Evolutionary conservation across 2,113 vertebrate genomes (phyloP).

Genomic region (Ammospiza caudacuta): DNA sequence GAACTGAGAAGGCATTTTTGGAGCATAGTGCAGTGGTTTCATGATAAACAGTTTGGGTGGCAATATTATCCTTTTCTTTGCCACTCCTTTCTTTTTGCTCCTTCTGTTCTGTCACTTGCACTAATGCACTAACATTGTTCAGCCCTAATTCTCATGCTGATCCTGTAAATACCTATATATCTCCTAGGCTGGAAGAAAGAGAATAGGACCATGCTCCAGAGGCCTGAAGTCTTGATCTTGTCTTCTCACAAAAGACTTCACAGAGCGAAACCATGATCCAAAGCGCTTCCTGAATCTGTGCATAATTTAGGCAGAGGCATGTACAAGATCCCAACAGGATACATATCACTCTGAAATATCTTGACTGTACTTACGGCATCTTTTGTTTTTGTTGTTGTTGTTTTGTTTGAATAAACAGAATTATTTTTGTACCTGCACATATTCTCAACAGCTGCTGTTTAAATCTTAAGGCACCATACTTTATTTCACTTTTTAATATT

Average conservation of each 20-base stretch:
- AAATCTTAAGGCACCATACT: neutral
- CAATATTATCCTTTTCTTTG: neutral
- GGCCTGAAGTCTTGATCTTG: neutral
- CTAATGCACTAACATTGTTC: neutral
- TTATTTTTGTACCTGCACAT: neutral
- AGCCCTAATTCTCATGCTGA: neutral
- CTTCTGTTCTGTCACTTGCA: neutral
- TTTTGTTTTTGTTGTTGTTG: neutral
- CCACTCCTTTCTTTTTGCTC: neutral
- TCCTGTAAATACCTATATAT: neutral
- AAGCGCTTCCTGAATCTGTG: neutral
- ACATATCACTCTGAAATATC: neutral
- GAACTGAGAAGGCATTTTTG: constrained; percentile 6
- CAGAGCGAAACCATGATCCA: neutral
- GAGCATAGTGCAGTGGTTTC: neutral
- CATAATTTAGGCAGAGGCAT: neutral
- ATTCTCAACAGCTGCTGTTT: neutral
- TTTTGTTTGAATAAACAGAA: neutral
- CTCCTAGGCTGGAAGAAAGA: neutral
- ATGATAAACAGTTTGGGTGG: neutral
- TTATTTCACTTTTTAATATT: neutral
- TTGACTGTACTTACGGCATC: neutral
- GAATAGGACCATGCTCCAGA: neutral
- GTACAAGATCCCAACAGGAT: neutral
- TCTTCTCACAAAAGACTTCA: neutral